These are phyloP conservation scores for Hydropsyche tenuis DNA, from an alignment of 1,140 invertebrate species.

Conservation along the genomic window DNA sequence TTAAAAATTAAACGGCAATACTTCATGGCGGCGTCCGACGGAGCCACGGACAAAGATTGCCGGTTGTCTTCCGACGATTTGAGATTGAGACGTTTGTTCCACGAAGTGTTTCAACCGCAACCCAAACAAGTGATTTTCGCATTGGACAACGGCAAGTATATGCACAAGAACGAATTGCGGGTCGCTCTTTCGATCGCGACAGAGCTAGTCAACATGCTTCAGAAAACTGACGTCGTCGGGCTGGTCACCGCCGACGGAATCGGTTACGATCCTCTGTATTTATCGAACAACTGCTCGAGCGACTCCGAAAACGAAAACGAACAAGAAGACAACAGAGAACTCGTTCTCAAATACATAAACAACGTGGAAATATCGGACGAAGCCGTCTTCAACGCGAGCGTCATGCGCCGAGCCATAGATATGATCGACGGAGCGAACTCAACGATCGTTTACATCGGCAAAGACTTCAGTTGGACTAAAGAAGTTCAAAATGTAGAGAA, in stretches of 20 bases:
- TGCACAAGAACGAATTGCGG: conserved; percentile 54
- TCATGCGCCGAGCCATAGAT: neutral
- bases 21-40: conserved; percentile 59
- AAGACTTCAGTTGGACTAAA: neutral
- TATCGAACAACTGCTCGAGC: conserved; percentile 48
- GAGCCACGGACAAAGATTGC: conserved; percentile 60
- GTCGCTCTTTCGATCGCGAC: conserved; percentile 56
- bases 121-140: conserved; percentile 58
- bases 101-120: conserved; percentile 58
- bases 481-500: neutral
- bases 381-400: neutral
- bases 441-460: conserved; percentile 27
- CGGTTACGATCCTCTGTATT: neutral
- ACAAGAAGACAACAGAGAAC: conserved; percentile 33
- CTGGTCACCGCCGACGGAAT: conserved; percentile 11
- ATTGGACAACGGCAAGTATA: conserved; percentile 54
- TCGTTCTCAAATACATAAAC: neutral
- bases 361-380: conserved; percentile 9
- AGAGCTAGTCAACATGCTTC: conserved; percentile 56
- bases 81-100: conserved; percentile 59
- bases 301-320: conserved; percentile 13
- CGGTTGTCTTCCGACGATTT: conserved; percentile 54
- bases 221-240: conserved; percentile 54
- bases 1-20: conserved; percentile 61
- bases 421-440: neutral